phyloP scores from a whole-genome alignment of 2,888 invertebrate species.

The Ophioninae sp. region DNA sequence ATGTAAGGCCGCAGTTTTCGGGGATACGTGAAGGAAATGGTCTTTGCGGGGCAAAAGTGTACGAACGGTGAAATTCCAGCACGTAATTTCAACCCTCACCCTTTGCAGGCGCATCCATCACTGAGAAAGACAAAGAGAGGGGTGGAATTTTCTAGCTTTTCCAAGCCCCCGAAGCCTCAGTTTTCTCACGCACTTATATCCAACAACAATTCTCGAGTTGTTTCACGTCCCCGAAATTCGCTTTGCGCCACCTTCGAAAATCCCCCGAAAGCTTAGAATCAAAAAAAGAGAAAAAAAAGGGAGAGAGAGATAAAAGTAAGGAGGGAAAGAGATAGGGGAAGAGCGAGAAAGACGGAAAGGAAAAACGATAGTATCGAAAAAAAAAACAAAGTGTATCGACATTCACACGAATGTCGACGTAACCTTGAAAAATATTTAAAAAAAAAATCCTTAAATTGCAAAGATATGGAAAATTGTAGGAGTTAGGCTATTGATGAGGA shows the following conservation, averaged over 20 bases:
- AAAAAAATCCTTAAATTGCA: conserved; percentile 18
- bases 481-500: not conserved
- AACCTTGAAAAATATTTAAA: conserved; percentile 46
- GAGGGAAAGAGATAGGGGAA: not conserved
- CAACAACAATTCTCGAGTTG: conserved; percentile 2
- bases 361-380: conserved; percentile 22
- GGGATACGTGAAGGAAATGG: conserved; percentile 18
- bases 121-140: conserved; percentile 19
- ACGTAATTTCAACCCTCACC: conserved; percentile 52
- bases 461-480: not conserved
- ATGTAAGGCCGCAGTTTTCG: conserved; percentile 12
- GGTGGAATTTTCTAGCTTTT: conserved; percentile 2
- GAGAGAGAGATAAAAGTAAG: not conserved
- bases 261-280: not conserved
- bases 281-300: not conserved
- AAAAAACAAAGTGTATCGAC: conserved; percentile 31
- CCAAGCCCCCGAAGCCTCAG: not conserved
- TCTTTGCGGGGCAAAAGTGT: conserved; percentile 31
- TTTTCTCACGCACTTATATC: conserved; percentile 49
- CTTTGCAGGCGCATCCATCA: conserved; percentile 48
- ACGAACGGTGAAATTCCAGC: conserved; percentile 55
- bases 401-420: conserved; percentile 8
- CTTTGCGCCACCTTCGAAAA: conserved; percentile 15
- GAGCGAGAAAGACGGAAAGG: not conserved
- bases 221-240: conserved; percentile 33